A percentile compares a stretch with the other conserved stretches of the same genome.
Conservation (phyloP, 30 jellyfish, hydroid and myxozoan species). For the Morbakka virulenta region DNA sequence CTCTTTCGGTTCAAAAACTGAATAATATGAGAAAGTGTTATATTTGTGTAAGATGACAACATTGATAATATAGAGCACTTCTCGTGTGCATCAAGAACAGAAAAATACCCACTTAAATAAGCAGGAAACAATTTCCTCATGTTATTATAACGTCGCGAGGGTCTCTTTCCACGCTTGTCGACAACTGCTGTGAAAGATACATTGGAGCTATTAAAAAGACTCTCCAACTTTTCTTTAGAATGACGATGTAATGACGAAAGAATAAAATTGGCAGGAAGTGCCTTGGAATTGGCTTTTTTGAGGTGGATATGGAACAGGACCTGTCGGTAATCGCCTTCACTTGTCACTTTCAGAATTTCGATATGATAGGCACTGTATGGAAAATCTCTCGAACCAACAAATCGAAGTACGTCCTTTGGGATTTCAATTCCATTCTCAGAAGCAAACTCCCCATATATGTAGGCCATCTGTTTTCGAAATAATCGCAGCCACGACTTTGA, state of each 20-base stretch:
- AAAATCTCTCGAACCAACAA: slow-evolving; percentile 36
- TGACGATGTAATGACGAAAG: slow-evolving; percentile 43
- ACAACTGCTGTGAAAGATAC: slow-evolving; percentile 43
- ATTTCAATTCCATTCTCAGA: slow-evolving; percentile 45
- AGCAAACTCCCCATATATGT: slow-evolving; percentile 64
- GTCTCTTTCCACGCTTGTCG: slow-evolving; percentile 31
- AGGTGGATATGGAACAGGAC: slow-evolving; percentile 62
- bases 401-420: slow-evolving; percentile 30
- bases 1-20: slow-evolving; percentile 40
- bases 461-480: slow-evolving; percentile 46
- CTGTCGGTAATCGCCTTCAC: slow-evolving; percentile 3
- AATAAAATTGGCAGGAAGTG: slow-evolving; percentile 59
- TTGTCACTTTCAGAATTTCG: slow-evolving; percentile 35
- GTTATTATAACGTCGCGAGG: slow-evolving; percentile 11
- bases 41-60: slow-evolving; percentile 41
- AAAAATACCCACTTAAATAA: slow-evolving; percentile 31
- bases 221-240: slow-evolving; percentile 8
- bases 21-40: slow-evolving; percentile 23
- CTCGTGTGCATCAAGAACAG: slow-evolving; percentile 39
- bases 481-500: slow-evolving; percentile 30
- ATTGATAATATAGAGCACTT: slow-evolving; percentile 29
- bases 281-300: slow-evolving; percentile 55
- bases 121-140: slow-evolving; percentile 53
- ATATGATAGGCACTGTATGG: slow-evolving; percentile 69
- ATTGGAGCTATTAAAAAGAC: slow-evolving; percentile 23